Evolutionary conservation across 2,113 vertebrate species (phyloP).

Genomic region (Anthoscopus minutus): DNA sequence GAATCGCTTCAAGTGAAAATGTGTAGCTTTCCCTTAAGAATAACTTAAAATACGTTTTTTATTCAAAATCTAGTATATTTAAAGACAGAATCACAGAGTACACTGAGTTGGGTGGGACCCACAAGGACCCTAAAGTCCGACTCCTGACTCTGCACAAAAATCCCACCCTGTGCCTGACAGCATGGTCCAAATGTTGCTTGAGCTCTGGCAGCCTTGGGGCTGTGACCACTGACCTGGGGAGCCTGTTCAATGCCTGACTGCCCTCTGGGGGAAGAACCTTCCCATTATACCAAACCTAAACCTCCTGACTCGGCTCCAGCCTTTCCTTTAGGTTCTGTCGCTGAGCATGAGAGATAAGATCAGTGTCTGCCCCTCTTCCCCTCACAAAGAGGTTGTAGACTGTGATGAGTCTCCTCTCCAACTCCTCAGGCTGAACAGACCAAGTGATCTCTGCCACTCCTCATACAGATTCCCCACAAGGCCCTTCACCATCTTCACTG

Average conservation of each 20-base stretch:
- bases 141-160: neutral
- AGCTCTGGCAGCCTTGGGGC: neutral
- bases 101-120: rapidly evolving
- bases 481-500: neutral
- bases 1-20: neutral
- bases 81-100: neutral
- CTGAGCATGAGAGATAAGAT: neutral
- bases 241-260: neutral
- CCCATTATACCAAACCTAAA: neutral
- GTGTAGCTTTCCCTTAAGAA: neutral
- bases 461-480: neutral
- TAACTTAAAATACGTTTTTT: neutral
- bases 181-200: no score
- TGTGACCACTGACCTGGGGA: rapidly evolving
- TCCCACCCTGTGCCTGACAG: neutral
- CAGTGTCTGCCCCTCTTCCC: neutral
- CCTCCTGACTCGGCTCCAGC: neutral
- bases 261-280: neutral
- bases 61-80: neutral
- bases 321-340: neutral
- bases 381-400: neutral
- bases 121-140: neutral
- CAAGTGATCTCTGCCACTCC: neutral
- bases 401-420: neutral
- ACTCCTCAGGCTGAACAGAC: neutral